Percentiles rank a stretch among this genome's conserved stretches.
Conservation (phyloP, 2,113 vertebrate genomes). For the Burhinus oedicnemus region DNA sequence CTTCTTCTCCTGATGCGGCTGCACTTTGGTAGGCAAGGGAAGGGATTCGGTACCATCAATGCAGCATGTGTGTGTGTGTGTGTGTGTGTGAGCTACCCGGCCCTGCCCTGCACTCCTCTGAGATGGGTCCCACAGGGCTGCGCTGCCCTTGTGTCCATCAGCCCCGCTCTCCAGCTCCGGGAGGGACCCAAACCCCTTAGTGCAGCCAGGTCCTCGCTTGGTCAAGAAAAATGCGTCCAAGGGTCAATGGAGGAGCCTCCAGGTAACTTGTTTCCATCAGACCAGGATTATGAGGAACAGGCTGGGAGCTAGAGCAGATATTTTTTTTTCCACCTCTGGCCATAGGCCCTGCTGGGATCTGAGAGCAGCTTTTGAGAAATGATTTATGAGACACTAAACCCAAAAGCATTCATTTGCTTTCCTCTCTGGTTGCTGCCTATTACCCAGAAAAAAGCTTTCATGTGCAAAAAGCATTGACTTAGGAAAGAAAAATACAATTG, state of each 20-base stretch:
- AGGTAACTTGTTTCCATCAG: not conserved
- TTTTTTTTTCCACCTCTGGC: not conserved
- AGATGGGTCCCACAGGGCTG: not conserved
- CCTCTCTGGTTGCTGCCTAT: not conserved
- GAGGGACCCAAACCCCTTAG: not conserved
- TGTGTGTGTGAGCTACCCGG: not conserved
- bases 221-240: not conserved
- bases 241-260: not conserved
- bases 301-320: not conserved
- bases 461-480: slow-evolving; percentile 53
- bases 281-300: not conserved
- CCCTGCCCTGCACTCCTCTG: not conserved
- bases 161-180: accelerated
- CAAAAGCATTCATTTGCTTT: slow-evolving; percentile 36
- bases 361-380: slow-evolving; percentile 44
- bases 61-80: accelerated
- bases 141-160: not conserved
- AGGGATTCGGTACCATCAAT: not conserved
- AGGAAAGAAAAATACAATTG: not conserved
- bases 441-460: slow-evolving; percentile 15
- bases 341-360: not conserved
- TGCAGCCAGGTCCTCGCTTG: not conserved
- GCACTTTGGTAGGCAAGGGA: not conserved
- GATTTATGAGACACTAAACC: slow-evolving; percentile 53
- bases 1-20: not conserved